Base-by-base conservation (phyloP, 2,888 invertebrate species). In the Tigriopus californicus region DNA sequence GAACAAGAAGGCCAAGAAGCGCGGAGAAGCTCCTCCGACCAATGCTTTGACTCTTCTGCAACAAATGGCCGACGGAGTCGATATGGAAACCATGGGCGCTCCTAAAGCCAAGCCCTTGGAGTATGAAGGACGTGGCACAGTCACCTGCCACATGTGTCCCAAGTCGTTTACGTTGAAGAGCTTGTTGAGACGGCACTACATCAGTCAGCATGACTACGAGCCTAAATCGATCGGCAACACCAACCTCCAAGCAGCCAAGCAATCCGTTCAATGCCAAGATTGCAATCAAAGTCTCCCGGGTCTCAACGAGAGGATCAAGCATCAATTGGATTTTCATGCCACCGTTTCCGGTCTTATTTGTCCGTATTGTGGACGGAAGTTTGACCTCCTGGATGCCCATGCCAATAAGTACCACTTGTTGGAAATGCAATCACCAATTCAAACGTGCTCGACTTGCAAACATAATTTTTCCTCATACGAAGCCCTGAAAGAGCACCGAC, bases 381-480 rank as follows among this genome's bases (percentile, higher is more conserved):
- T 56, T 46, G 44, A 56, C 25, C 44, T 44, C 2, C n/a, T 56
- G 20, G 56, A 56, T 25, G 18, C 44, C 6, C 56, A 56, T 56
- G 56, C 46, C 6, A 33, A 20, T 22, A 56, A 56, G 56, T 56
- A 56, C n/a, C 56, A 56, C 46, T 20, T 42, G n/a, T 25, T 56
- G 10, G 56, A 56, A 56, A 56, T 56, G 56, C 56, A 56, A 46
- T 24, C 24, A 1, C 56, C 56, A 1, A 33, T 56, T 20, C 56
- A 56, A 44, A 56, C 56, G 24, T 56, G 56, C 56, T 6, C 18
- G 1, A 56, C 56, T 46, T 56, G 56, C 44, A 56, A 56, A 22
- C 42, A 42, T 18, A 56, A 56, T 20, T 56, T 56, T 25, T 22
- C 20, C 24, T 22, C 18, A 13, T 56, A 56, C 20, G 56, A 56